Evolutionary conservation across 2,113 vertebrate species (phyloP).

Genomic region (Psittacus erithacus): DNA sequence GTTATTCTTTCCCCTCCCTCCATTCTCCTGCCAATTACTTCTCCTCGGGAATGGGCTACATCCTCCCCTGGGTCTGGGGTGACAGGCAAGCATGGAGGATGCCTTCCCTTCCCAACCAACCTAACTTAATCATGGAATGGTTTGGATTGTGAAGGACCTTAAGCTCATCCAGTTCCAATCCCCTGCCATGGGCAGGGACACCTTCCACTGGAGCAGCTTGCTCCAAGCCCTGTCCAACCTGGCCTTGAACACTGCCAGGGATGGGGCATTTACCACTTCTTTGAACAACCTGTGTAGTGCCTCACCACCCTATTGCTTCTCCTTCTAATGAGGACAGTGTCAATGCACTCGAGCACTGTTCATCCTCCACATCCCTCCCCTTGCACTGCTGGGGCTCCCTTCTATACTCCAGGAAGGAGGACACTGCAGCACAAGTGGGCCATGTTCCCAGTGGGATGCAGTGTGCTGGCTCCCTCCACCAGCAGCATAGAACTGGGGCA

Average conservation of each 20-base stretch:
- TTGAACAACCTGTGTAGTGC: not conserved
- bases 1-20: not conserved
- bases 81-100: not conserved
- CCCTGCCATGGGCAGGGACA: not conserved
- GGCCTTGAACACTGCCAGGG: not conserved
- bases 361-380: not conserved
- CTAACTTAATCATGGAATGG: not conserved
- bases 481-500: not conserved
- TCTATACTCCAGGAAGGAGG: not conserved
- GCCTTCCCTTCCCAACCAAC: not conserved
- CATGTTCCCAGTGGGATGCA: rapidly evolving
- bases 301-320: not conserved
- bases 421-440: not conserved
- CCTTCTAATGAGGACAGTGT: not conserved
- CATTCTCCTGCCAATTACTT: not conserved
- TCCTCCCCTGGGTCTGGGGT: not conserved
- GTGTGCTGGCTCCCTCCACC: not conserved
- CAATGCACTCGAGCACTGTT: rapidly evolving
- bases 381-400: not conserved
- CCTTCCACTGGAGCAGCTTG: not conserved
- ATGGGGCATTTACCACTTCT: not conserved
- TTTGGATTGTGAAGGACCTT: not conserved
- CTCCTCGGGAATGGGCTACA: not conserved
- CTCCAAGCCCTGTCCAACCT: not conserved
- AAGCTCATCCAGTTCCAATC: not conserved